These are phyloP conservation scores for Lasioglossum morio DNA, from an alignment of 2,888 invertebrate species.

Conservation along the genomic window DNA sequence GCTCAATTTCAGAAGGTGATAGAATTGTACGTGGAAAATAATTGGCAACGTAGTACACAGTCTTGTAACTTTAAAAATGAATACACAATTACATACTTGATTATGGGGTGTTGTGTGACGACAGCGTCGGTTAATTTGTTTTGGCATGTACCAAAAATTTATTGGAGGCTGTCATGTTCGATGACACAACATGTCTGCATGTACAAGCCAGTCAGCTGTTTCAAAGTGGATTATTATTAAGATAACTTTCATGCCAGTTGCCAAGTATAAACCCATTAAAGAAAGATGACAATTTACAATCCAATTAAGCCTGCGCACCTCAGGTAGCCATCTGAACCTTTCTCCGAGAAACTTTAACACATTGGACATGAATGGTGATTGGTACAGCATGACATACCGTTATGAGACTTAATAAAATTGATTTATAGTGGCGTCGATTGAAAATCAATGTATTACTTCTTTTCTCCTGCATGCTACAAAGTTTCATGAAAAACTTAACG, in stretches of 20 bases:
- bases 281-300: not conserved
- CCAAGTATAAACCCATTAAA: not conserved
- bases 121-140: not conserved
- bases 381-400: not conserved
- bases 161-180: not conserved
- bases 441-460: not conserved
- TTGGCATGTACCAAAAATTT: not conserved
- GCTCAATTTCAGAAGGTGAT: not conserved
- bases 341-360: not conserved
- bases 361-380: not conserved
- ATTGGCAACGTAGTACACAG: not conserved
- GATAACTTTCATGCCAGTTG: not conserved
- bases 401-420: not conserved
- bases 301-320: not conserved
- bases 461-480: not conserved
- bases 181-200: not conserved
- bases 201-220: not conserved
- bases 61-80: too few species aligned
- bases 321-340: not conserved
- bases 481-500: too few species aligned
- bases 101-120: not conserved
- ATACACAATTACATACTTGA: not conserved
- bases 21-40: not conserved
- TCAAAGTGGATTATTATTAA: conserved; percentile 11
- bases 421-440: not conserved